phyloP scores from a whole-genome alignment of 2,888 invertebrate genomes.

The Trichopoda pennipes region DNA sequence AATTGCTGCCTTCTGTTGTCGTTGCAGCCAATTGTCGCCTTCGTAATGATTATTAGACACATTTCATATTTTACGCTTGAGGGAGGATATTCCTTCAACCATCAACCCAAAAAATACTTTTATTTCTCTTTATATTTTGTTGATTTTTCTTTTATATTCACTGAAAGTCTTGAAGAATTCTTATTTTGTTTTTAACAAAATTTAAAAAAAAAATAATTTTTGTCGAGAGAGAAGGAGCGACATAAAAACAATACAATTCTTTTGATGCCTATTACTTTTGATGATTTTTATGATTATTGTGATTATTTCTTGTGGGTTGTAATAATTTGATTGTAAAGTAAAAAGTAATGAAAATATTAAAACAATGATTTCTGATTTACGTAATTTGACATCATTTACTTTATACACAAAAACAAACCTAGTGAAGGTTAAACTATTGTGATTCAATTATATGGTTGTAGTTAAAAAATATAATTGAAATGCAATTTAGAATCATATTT shows the following conservation, averaged over 20 bases:
- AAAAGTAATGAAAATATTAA: background rate
- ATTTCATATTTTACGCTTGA: slow-evolving; percentile 54
- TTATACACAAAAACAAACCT: no score
- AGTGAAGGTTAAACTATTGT: no score
- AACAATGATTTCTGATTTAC: no score
- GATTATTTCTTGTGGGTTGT: slow-evolving; percentile 31
- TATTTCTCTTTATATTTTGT: slow-evolving; percentile 21
- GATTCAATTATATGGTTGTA: no score
- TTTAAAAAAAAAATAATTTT: background rate
- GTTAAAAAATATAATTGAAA: no score
- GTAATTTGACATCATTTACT: no score
- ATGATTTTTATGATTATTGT: slow-evolving; percentile 58
- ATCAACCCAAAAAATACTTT: slow-evolving; percentile 29
- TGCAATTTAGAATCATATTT: no score
- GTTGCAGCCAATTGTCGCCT: slow-evolving; percentile 66
- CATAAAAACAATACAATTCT: slow-evolving; percentile 30
- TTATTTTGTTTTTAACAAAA: background rate
- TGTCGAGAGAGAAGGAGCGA: background rate
- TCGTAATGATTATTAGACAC: slow-evolving; percentile 64
- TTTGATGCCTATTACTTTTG: slow-evolving; percentile 59
- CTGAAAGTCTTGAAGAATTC: slow-evolving; percentile 14
- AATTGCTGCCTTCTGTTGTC: slow-evolving; percentile 39
- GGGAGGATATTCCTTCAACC: slow-evolving; percentile 8
- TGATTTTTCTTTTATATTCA: slow-evolving; percentile 25
- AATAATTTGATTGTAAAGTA: background rate